These are phyloP conservation scores for Nematostella vectensis DNA, from an alignment of 92 coral and sea anemone genomes.

Conservation along the genomic window DNA sequence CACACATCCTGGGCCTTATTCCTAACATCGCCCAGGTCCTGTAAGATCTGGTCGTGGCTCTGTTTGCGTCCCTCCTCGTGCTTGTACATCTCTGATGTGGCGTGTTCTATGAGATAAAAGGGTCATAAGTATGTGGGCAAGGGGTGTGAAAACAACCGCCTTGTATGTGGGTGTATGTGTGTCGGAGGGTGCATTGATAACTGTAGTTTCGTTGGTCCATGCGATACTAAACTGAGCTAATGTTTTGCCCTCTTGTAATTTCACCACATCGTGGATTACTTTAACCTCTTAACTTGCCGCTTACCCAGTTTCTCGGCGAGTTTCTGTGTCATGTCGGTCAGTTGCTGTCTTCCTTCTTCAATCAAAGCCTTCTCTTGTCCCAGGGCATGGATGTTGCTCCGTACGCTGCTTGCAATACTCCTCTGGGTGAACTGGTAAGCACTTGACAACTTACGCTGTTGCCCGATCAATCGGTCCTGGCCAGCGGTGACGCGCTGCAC, in stretches of 20 bases:
- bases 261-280: too few relatives aligned
- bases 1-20: conserved; percentile 85
- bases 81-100: conserved; percentile 66
- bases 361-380: conserved; percentile 68
- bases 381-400: conserved; percentile 54
- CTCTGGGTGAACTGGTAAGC: conserved; percentile 64
- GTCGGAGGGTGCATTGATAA: too few relatives aligned
- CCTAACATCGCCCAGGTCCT: conserved; percentile 73
- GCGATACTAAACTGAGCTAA: too few relatives aligned
- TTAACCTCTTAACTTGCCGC: too few relatives aligned
- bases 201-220: too few relatives aligned
- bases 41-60: conserved; percentile 58
- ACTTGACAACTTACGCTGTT: conserved; percentile 58
- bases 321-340: conserved; percentile 65
- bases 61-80: conserved; percentile 68
- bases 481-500: conserved; percentile 80
- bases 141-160: too few relatives aligned
- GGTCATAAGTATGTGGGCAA: too few relatives aligned
- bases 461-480: conserved; percentile 56
- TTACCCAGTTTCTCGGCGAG: conserved; percentile 68
- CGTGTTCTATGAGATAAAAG: conserved; percentile 34
- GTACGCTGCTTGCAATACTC: conserved; percentile 46
- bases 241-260: too few relatives aligned
- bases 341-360: conserved; percentile 54
- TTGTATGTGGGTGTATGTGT: too few relatives aligned